These are phyloP conservation scores for Pampusana beccarii DNA, from an alignment of 2,113 vertebrate species.

Conservation along the genomic window DNA sequence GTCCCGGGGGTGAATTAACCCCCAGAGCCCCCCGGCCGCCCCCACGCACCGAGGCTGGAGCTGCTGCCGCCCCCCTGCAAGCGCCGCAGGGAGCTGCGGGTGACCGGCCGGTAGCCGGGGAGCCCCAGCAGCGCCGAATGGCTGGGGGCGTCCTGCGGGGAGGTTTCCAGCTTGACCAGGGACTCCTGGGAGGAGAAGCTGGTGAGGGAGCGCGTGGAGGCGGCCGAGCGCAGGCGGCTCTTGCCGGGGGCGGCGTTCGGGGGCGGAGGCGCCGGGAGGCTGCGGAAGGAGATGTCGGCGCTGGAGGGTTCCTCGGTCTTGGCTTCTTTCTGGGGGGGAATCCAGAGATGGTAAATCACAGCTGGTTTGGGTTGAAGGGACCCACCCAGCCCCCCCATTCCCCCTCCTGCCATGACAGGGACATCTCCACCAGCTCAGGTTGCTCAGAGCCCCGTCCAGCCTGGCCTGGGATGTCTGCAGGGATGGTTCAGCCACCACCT, in stretches of 20 bases:
- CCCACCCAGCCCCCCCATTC: too few species aligned
- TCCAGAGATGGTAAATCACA: too few species aligned
- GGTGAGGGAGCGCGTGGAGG: conserved; percentile 60
- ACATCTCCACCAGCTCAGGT: too few species aligned
- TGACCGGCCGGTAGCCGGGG: conserved; percentile 88
- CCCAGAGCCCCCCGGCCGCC: background rate
- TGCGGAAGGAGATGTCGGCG: conserved; percentile 77
- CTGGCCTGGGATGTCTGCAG: too few species aligned
- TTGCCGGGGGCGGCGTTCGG: background rate
- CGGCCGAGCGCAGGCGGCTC: conserved; percentile 48
- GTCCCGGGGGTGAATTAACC: too few species aligned
- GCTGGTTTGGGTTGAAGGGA: too few species aligned
- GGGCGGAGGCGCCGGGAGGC: conserved; percentile 71
- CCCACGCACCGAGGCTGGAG: conserved; percentile 60
- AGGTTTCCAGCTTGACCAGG: conserved; percentile 28
- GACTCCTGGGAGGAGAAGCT: conserved; percentile 68
- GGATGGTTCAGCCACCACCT: too few species aligned
- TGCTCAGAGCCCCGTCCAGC: too few species aligned
- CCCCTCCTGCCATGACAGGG: too few species aligned
- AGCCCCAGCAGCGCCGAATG: conserved; percentile 80
- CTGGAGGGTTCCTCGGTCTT: conserved; percentile 57
- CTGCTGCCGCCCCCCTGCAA: conserved; percentile 60
- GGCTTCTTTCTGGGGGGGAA: conserved; percentile 72
- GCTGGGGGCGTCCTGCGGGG: conserved; percentile 53
- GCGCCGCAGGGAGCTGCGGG: conserved; percentile 71